Conservation (phyloP, 2,888 invertebrate species). For the Oscheius sp. region DNA sequence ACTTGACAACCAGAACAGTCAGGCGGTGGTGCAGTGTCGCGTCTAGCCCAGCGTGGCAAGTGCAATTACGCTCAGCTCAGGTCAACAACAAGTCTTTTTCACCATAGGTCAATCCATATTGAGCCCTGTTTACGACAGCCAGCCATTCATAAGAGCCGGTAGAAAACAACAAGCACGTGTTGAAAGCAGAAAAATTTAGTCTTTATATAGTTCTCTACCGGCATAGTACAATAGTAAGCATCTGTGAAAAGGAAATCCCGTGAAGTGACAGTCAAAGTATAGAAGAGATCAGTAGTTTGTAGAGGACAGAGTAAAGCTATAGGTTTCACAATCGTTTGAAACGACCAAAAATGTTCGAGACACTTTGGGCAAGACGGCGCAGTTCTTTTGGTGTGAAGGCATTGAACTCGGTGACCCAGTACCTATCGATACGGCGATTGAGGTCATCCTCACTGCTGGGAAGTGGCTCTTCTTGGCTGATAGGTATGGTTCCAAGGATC, state of each 20-base stretch:
- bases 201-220: conserved; percentile 4
- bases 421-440: conserved; percentile 15
- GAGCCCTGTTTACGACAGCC: too few relatives aligned
- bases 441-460: conserved; percentile 32
- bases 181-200: too few relatives aligned
- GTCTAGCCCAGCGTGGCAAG: background rate
- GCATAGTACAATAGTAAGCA: conserved; percentile 3
- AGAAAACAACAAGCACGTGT: too few relatives aligned
- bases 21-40: background rate
- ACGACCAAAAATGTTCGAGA: conserved; percentile 8
- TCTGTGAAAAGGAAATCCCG: conserved; percentile 13
- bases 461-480: conserved; percentile 13
- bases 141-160: too few relatives aligned
- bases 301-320: background rate
- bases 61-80: conserved; percentile 2
- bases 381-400: conserved; percentile 25
- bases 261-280: background rate
- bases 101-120: too few relatives aligned
- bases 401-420: conserved; percentile 29
- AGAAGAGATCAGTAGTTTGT: conserved; percentile 1
- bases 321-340: conserved; percentile 9
- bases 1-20: too few relatives aligned
- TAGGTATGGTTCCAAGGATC: too few relatives aligned
- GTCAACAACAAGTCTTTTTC: too few relatives aligned
- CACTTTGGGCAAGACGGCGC: conserved; percentile 16